These are phyloP conservation scores for Distichodus sexfasciatus DNA, from an alignment of 2,797 vertebrate genomes.

Conservation along the genomic window DNA sequence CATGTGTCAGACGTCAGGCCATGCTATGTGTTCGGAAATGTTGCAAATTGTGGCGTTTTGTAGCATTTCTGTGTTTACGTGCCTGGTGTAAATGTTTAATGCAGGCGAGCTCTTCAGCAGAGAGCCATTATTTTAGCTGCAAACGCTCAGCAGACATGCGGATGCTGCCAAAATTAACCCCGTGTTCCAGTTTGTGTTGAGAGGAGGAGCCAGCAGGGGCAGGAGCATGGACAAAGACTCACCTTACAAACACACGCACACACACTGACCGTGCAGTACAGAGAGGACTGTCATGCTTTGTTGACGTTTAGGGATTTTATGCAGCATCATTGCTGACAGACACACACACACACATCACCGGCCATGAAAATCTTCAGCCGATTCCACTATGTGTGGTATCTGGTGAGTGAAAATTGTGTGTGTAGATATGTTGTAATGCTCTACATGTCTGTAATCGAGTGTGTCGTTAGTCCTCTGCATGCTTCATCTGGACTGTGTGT, in stretches of 20 bases:
- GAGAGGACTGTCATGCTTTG: constrained; percentile 28
- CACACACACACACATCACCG: background rate
- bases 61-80: background rate
- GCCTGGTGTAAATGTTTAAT: constrained; percentile 40
- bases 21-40: too few species aligned
- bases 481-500: too few species aligned
- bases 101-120: constrained; percentile 1
- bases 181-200: constrained; percentile 39
- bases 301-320: constrained; percentile 53
- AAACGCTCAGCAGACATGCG: constrained; percentile 3
- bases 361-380: constrained; percentile 83
- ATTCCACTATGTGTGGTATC: constrained; percentile 87
- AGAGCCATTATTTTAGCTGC: constrained; percentile 12
- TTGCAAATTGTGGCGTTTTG: background rate
- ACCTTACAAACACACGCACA: constrained; percentile 2
- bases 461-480: too few species aligned
- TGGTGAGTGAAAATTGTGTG: constrained; percentile 70
- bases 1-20: too few species aligned
- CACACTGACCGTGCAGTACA: background rate
- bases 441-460: too few species aligned
- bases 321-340: constrained; percentile 1
- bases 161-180: constrained; percentile 52
- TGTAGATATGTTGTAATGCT: too few species aligned
- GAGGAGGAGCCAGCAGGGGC: constrained; percentile 50
- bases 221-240: constrained; percentile 28